Evolutionary conservation across 2,888 invertebrate species (phyloP).

Genomic region (Sphinx pinastri): DNA sequence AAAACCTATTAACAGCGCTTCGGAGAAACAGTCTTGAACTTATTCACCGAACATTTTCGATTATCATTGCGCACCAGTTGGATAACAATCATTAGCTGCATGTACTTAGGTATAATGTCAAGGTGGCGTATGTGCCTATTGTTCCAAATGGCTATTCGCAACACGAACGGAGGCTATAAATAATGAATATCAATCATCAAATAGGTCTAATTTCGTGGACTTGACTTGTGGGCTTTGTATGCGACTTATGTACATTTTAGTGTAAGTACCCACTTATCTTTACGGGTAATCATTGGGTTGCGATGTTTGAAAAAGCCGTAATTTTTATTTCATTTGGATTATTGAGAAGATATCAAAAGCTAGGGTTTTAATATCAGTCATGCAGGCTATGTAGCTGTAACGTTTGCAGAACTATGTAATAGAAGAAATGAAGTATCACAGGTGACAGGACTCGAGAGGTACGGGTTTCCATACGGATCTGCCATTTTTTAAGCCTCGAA

Average conservation of each 20-base stretch:
- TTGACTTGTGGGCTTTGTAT: neutral
- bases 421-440: no score
- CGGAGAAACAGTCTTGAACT: constrained; percentile 18
- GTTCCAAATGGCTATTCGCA: constrained; percentile 41
- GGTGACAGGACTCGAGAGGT: no score
- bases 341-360: no score
- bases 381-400: no score
- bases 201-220: constrained; percentile 5
- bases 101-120: constrained; percentile 50
- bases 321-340: no score
- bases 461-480: no score
- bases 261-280: no score
- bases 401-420: no score
- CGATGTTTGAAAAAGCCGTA: no score
- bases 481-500: no score
- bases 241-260: neutral
- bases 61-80: constrained; percentile 25
- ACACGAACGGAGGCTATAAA: constrained; percentile 18
- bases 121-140: constrained; percentile 48
- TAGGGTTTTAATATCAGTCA: no score
- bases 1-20: neutral
- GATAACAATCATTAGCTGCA: constrained; percentile 45
- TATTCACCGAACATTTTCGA: constrained; percentile 11
- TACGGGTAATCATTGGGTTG: no score
- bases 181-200: constrained; percentile 23